Conservation (phyloP, 92 coral and sea anemone genomes). For the Epizoanthus illoricatus region DNA sequence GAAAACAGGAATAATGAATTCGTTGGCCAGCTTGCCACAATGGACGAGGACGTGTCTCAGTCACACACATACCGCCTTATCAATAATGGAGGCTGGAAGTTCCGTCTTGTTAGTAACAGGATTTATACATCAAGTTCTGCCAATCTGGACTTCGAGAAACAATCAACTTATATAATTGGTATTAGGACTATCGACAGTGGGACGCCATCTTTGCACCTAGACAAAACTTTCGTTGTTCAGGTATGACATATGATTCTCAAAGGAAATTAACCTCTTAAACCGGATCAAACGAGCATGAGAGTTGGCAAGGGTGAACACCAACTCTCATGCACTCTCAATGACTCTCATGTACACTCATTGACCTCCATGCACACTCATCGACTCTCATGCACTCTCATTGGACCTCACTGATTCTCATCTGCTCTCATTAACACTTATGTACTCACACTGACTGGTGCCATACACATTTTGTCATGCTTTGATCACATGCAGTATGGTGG, state of each 20-base stretch:
- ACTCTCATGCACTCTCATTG: too few relatives aligned
- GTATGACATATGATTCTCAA: constrained; percentile 26
- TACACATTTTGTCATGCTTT: too few relatives aligned
- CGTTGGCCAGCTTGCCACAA: constrained; percentile 73
- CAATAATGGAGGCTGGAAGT: constrained; percentile 68
- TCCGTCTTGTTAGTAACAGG: constrained; percentile 52
- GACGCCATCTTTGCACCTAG: constrained; percentile 59
- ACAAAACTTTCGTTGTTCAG: constrained; percentile 67
- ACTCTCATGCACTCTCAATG: too few relatives aligned
- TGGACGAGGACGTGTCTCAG: constrained; percentile 79
- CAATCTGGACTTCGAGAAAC: constrained; percentile 75
- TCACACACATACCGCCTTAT: constrained; percentile 71
- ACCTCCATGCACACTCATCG: too few relatives aligned
- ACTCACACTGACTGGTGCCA: too few relatives aligned
- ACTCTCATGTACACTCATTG: too few relatives aligned
- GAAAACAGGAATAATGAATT: constrained; percentile 76
- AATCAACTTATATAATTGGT: constrained; percentile 50
- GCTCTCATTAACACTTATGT: too few relatives aligned
- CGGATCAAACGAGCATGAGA: not conserved
- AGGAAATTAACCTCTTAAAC: not conserved
- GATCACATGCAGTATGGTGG: too few relatives aligned
- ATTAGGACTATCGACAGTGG: constrained; percentile 82
- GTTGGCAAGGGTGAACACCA: too few relatives aligned
- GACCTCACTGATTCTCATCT: too few relatives aligned
- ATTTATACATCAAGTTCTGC: constrained; percentile 55